These are phyloP conservation scores for Chaenogobius annularis DNA, from an alignment of 2,113 vertebrate species.

Conservation along the genomic window DNA sequence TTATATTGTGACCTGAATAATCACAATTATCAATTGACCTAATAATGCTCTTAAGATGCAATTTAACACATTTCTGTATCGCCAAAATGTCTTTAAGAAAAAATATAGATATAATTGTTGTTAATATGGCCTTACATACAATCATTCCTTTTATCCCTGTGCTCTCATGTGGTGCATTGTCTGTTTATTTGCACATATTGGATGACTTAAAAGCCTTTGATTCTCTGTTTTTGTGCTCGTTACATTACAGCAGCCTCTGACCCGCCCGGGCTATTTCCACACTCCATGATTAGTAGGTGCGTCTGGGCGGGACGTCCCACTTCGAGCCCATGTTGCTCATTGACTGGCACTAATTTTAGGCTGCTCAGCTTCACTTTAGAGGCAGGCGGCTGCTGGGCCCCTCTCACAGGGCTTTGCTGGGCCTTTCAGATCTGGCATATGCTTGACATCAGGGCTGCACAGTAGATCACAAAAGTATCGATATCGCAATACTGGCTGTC, in stretches of 20 bases:
- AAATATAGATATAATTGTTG: not conserved
- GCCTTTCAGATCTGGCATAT: conserved; percentile 26
- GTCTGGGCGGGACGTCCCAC: conserved; percentile 43
- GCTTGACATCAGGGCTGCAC: conserved; percentile 6
- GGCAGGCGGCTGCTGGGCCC: conserved; percentile 45
- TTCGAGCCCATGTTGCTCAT: conserved; percentile 54
- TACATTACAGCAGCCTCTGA: conserved; percentile 38
- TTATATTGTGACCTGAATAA: no score
- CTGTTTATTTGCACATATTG: conserved; percentile 54
- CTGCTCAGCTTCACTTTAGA: conserved; percentile 47
- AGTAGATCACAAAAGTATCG: no score
- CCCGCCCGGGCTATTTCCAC: conserved; percentile 70
- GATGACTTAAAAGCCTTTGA: conserved; percentile 52
- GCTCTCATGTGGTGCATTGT: conserved; percentile 5
- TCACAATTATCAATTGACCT: no score
- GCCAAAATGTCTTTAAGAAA: not conserved
- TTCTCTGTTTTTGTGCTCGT: conserved; percentile 35
- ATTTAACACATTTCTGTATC: not conserved
- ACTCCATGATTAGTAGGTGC: conserved; percentile 72
- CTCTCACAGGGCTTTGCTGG: conserved; percentile 28
- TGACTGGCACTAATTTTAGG: conserved; percentile 71
- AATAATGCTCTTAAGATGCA: no score
- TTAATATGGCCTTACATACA: not conserved
- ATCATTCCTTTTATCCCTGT: not conserved
- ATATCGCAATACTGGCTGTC: no score